Percentiles rank a stretch among this genome's conserved stretches.
Conservation (phyloP, 2,888 invertebrate species). For the Coelopa pilipes region DNA sequence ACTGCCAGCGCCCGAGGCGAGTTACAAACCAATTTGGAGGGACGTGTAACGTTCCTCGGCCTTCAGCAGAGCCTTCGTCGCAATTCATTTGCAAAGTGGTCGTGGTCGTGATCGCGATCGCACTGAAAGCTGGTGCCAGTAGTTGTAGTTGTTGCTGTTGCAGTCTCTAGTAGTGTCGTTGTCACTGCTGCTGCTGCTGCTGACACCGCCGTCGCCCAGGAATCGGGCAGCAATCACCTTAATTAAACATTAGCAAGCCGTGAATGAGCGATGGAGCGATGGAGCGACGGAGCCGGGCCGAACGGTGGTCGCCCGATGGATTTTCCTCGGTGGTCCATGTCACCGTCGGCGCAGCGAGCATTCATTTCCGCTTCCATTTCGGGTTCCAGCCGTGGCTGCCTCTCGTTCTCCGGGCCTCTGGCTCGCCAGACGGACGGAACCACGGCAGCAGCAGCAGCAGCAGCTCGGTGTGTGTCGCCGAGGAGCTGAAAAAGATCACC, state of each 20-base stretch:
- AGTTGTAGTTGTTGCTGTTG: background rate
- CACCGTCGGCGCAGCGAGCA: constrained; percentile 13
- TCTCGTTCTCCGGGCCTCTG: background rate
- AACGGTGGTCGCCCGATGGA: constrained; percentile 3
- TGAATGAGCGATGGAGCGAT: constrained; percentile 24
- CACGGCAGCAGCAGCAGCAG: background rate
- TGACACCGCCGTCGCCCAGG: constrained; percentile 20
- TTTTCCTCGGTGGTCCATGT: constrained; percentile 35
- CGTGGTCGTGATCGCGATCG: constrained; percentile 32
- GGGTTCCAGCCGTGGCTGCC: constrained; percentile 11
- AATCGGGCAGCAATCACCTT: constrained; percentile 36
- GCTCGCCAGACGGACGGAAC: background rate
- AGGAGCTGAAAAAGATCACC: constrained; percentile 25
- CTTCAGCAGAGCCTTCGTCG: background rate
- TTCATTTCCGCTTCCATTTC: constrained; percentile 31
- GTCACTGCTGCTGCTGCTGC: constrained; percentile 7
- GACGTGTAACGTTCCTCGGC: constrained; percentile 26
- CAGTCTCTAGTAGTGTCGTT: background rate
- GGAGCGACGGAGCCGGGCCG: background rate
- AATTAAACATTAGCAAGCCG: constrained; percentile 32
- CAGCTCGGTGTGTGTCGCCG: background rate
- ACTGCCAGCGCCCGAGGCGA: constrained; percentile 22
- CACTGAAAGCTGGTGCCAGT: background rate
- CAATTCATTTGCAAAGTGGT: constrained; percentile 34
- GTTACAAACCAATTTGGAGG: constrained; percentile 38